Percentiles rank a stretch among this genome's conserved stretches.
These are phyloP conservation scores for Stigmatopora nigra DNA, from an alignment of 2,113 vertebrate genomes.

Conservation along the genomic window DNA sequence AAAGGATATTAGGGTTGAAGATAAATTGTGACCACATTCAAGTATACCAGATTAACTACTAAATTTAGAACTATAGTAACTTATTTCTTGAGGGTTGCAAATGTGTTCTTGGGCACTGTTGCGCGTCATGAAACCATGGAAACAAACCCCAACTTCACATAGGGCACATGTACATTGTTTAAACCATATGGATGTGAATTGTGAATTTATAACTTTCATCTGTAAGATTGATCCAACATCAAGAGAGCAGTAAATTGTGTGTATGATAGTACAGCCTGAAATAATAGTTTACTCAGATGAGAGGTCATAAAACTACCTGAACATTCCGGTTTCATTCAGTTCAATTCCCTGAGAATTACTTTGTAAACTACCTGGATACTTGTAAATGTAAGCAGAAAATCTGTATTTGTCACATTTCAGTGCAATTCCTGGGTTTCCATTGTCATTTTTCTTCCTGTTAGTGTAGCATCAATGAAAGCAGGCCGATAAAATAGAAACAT, in stretches of 20 bases:
- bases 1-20: neutral
- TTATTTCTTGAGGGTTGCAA: neutral
- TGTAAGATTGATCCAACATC: too few relatives aligned
- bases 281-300: too few relatives aligned
- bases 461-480: slow-evolving; percentile 19
- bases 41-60: too few relatives aligned
- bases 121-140: neutral
- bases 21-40: slow-evolving; percentile 15
- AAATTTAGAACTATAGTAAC: neutral
- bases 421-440: slow-evolving; percentile 26
- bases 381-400: too few relatives aligned
- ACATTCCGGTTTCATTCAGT: too few relatives aligned
- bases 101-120: neutral
- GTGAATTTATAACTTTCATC: too few relatives aligned
- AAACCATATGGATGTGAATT: too few relatives aligned
- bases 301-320: too few relatives aligned
- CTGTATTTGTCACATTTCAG: neutral
- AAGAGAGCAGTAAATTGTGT: too few relatives aligned
- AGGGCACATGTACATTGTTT: neutral
- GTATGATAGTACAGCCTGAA: too few relatives aligned
- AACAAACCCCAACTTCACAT: neutral
- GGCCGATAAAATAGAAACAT: slow-evolving; percentile 50
- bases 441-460: slow-evolving; percentile 29
- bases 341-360: too few relatives aligned
- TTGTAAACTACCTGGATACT: too few relatives aligned